Percentiles rank a stretch among this genome's conserved stretches.
Evolutionary conservation across 2,888 invertebrate species (phyloP).

Genomic region (Sinotaia quadrata): DNA sequence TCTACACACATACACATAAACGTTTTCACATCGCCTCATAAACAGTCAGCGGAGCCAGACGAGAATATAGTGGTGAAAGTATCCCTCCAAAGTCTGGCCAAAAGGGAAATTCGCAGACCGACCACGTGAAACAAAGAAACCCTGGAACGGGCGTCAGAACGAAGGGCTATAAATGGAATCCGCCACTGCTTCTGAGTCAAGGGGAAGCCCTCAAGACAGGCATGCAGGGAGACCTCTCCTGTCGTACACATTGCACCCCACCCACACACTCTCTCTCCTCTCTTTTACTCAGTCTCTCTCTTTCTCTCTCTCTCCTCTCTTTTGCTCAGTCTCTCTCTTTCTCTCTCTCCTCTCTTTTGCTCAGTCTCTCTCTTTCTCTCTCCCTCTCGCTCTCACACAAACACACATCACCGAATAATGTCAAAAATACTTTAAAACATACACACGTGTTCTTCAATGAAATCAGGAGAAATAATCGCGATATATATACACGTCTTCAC

Average conservation of each 20-base stretch:
- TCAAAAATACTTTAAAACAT: too few species aligned
- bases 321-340: neutral
- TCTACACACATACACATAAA: too few species aligned
- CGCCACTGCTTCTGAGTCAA: neutral
- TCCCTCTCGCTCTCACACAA: neutral
- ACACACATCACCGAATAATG: neutral
- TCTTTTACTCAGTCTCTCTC: neutral
- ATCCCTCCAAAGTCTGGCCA: too few species aligned
- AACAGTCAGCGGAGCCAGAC: neutral
- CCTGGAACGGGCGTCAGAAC: neutral
- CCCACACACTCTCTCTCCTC: neutral
- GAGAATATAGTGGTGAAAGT: too few species aligned
- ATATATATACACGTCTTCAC: too few species aligned
- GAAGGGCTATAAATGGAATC: neutral
- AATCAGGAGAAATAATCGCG: too few species aligned
- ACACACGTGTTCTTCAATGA: too few species aligned
- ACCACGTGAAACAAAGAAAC: constrained; percentile 6
- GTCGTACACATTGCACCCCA: neutral
- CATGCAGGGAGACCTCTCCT: too few species aligned
- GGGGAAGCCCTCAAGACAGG: neutral
- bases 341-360: neutral
- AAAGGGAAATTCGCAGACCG: too few species aligned
- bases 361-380: neutral
- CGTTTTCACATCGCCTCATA: neutral
- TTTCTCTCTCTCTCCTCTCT: neutral